A percentile compares a stretch with the other conserved stretches of the same genome.
Conservation (phyloP, 2,113 vertebrate species). For the Hydrolagus affinis region DNA sequence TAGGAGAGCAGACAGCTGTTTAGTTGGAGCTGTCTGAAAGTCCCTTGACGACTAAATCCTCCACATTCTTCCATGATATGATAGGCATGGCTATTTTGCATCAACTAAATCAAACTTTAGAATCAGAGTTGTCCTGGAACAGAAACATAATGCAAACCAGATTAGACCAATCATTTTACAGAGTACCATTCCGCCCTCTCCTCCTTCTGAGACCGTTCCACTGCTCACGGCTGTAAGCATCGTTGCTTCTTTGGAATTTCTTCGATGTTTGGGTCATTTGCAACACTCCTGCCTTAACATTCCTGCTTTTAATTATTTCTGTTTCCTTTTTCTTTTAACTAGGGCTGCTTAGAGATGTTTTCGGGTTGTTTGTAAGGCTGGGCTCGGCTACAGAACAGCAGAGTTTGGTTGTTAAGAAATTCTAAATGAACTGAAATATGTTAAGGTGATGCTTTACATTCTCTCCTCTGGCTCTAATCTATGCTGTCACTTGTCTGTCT, state of each 20-base stretch:
- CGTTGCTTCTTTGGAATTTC: neutral
- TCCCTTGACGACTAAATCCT: slow-evolving; percentile 17
- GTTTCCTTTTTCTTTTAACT: neutral
- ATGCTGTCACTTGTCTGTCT: no score
- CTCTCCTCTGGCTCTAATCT: no score
- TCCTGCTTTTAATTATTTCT: slow-evolving; percentile 2
- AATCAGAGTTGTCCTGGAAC: neutral
- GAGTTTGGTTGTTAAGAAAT: no score
- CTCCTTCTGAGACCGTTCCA: neutral
- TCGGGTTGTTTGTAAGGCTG: no score
- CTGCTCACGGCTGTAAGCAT: neutral
- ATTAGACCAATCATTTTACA: slow-evolving; percentile 1
- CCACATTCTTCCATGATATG: slow-evolving; percentile 24
- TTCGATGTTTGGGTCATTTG: neutral
- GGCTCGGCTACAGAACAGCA: no score
- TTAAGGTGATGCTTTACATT: no score
- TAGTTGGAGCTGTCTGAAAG: neutral
- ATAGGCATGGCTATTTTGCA: slow-evolving; percentile 11
- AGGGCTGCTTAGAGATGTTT: no score
- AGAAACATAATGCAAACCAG: slow-evolving; percentile 22
- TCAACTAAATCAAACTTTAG: slow-evolving; percentile 17
- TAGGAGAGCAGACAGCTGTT: slow-evolving; percentile 16
- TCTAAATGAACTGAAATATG: no score
- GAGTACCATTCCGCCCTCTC: slow-evolving; percentile 4
- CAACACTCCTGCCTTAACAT: neutral